Evolutionary conservation across 1,140 invertebrate genomes (phyloP).

Genomic region (Drosophila eugracilis): DNA sequence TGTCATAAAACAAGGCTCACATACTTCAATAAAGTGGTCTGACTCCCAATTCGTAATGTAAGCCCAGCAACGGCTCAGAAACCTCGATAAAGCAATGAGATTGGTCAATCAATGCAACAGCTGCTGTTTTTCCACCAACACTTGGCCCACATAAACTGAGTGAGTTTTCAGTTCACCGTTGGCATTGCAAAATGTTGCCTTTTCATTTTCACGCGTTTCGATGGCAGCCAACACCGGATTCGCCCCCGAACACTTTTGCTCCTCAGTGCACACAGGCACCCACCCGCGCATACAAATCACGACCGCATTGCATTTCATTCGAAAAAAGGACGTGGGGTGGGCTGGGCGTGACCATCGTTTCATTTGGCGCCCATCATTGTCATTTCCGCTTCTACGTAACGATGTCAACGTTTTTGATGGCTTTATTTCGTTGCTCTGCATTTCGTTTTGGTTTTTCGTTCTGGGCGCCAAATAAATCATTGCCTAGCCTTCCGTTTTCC

Average conservation of each 20-base stretch:
- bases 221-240: conserved; percentile 51
- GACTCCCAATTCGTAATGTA: background rate
- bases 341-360: conserved; percentile 33
- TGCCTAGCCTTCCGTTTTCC: conserved; percentile 28
- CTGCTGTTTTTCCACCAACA: conserved; percentile 19
- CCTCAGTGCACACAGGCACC: conserved; percentile 2
- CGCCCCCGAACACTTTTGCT: conserved; percentile 13
- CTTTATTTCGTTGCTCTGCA: conserved; percentile 68
- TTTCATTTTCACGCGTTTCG: conserved; percentile 78
- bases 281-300: conserved; percentile 47
- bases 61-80: background rate
- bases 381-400: conserved; percentile 81
- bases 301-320: conserved; percentile 67
- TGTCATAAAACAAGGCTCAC: too few species aligned
- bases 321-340: background rate
- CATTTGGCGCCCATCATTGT: conserved; percentile 67
- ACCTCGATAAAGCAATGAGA: conserved; percentile 2
- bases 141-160: conserved; percentile 22
- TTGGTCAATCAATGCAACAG: conserved; percentile 26
- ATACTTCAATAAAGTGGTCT: background rate
- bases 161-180: conserved; percentile 29
- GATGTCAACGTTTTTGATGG: conserved; percentile 80
- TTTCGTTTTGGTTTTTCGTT: conserved; percentile 52
- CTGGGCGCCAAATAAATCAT: conserved; percentile 72
- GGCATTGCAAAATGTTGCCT: conserved; percentile 74